Conservation (phyloP, 64 coral and sea anemone genomes). For the Pocillopora damicornis region DNA sequence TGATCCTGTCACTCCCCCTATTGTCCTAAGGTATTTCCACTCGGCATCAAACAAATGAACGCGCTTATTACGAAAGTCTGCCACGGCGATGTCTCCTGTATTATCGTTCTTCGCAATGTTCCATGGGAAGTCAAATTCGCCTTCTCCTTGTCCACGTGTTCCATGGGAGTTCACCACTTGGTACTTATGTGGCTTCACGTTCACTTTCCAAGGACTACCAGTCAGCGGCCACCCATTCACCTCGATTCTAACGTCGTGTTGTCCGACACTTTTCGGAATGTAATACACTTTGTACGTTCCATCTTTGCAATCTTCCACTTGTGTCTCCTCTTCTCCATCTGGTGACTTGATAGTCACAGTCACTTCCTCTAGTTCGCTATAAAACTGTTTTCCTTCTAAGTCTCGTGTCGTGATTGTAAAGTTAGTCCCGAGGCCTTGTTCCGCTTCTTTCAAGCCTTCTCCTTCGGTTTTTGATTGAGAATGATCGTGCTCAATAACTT, state of each 20-base stretch:
- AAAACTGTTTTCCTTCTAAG: background rate
- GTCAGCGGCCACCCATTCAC: background rate
- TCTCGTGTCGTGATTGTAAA: slow-evolving; percentile 5
- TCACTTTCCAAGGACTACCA: background rate
- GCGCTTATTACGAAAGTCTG: background rate
- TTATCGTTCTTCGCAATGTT: slow-evolving; percentile 28
- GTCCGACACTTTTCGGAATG: background rate
- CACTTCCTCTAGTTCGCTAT: background rate
- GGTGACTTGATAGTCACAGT: background rate
- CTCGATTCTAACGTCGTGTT: background rate
- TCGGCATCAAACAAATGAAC: slow-evolving; percentile 25
- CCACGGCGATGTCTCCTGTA: slow-evolving; percentile 19
- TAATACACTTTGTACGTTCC: background rate
- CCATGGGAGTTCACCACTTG: background rate
- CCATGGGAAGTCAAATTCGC: background rate
- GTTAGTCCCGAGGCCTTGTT: background rate
- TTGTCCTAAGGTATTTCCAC: background rate
- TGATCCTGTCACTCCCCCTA: background rate
- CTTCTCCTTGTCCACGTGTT: background rate
- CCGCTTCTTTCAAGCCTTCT: background rate
- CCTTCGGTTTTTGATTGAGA: background rate
- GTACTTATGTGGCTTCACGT: slow-evolving; percentile 4
- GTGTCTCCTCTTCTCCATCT: background rate
- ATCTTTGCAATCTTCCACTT: background rate
- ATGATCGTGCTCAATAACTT: too few relatives aligned